phyloP scores from a whole-genome alignment of 2,888 invertebrate species.

The Mellilla xanthometata region DNA sequence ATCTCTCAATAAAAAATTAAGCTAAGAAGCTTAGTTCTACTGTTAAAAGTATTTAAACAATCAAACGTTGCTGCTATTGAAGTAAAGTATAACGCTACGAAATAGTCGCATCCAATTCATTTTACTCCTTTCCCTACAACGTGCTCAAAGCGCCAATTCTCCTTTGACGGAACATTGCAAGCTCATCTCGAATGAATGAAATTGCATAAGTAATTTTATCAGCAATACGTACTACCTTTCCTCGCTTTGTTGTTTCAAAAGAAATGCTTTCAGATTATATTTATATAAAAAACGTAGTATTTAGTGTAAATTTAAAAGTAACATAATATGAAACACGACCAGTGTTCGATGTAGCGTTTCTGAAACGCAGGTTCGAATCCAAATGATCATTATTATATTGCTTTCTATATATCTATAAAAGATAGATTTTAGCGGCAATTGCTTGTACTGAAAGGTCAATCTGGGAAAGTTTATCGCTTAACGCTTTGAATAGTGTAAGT shows the following conservation, averaged over 20 bases:
- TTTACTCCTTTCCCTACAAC: background rate
- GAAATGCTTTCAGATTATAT: too few relatives aligned
- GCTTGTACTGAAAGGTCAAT: background rate
- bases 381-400: too few relatives aligned
- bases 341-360: too few relatives aligned
- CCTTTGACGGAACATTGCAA: conserved; percentile 21
- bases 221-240: conserved; percentile 2
- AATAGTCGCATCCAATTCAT: background rate
- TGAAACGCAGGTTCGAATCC: too few relatives aligned
- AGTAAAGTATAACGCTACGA: too few relatives aligned
- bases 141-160: conserved; percentile 15
- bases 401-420: too few relatives aligned
- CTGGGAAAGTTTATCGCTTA: conserved; percentile 15
- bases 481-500: conserved; percentile 5
- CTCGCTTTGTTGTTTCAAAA: background rate
- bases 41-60: too few relatives aligned
- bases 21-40: too few relatives aligned
- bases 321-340: too few relatives aligned
- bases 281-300: too few relatives aligned
- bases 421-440: background rate
- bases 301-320: background rate
- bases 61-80: too few relatives aligned
- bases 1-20: too few relatives aligned
- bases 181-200: conserved; percentile 20
- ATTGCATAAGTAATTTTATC: conserved; percentile 31